Evolutionary conservation across 2,888 invertebrate genomes (phyloP), one percentile per base, ranked within the genome.

Genomic region (Coelinius sp.): DNA sequence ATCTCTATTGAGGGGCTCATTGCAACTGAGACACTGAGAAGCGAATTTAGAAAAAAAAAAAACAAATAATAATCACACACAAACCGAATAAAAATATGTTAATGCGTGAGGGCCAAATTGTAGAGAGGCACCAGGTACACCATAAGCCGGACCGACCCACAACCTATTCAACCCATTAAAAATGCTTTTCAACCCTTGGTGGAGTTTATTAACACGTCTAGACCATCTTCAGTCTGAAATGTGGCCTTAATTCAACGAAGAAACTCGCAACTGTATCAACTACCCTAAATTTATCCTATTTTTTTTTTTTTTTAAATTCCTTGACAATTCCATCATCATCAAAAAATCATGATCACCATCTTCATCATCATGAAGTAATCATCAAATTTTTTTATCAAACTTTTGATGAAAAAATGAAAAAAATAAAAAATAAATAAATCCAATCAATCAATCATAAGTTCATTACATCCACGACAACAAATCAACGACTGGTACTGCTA

Each of bases 401-500:
- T n/a, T 59, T 65, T 59, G 31, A 35, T 52, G n/a, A 31, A 31
- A 24, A 14, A 49, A 67, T 14, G 24, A 46, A 66, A 67, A 67
- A 67, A 70, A 27, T 31, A 63, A 52, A 27, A 25, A 69, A 63
- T 27, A 35, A 69, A 46, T 31, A 49, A 63, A 52, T 17, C 10
- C n/a, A 20, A 46, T 25, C 59, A 70, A 27, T 35, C 20, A 22
- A 62, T 70, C 52, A 52, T 52, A 70, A 69, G 62, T 25, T 25
- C 62, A 62, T 62, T 70, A 27, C 62, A 53, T 68, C 56, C 17
- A 68, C 41, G 52, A 63, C 63, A 20, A 59, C 49, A 59, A n/a
- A 63, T 52, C 73, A 65, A 68, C 71, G 49, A 75, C 67, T 59
- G 64, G 67, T 68, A 71, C 70, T 74, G 73, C 68, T 70, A 75